phyloP scores from a whole-genome alignment of 2,888 invertebrate genomes.

The Bimastos eiseni region DNA sequence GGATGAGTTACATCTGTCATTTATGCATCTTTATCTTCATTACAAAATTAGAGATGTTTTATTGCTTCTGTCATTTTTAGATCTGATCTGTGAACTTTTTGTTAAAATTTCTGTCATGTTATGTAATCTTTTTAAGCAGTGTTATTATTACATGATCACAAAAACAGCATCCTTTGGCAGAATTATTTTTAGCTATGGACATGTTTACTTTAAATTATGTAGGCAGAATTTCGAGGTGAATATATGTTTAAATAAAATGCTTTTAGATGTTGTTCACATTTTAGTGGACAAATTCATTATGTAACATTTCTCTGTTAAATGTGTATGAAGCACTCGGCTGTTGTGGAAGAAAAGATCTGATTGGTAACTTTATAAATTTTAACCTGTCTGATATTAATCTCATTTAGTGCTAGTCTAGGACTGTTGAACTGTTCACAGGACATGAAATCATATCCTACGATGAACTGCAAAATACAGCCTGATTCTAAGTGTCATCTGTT shows the following conservation, averaged over 20 bases:
- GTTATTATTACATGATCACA: neutral
- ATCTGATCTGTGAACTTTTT: neutral
- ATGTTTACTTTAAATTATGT: neutral
- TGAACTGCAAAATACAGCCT: neutral
- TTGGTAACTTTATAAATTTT: neutral
- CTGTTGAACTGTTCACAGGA: too few relatives aligned
- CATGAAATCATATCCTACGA: neutral
- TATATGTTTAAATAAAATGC: neutral
- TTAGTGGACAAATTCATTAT: neutral
- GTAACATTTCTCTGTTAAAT: neutral
- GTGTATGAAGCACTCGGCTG: neutral
- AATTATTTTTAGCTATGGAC: neutral
- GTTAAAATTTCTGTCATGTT: neutral
- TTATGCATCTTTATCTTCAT: neutral
- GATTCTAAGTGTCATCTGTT: neutral
- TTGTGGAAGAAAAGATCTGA: slow-evolving; percentile 13
- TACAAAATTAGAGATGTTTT: neutral
- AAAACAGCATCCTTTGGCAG: neutral
- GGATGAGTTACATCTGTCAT: neutral
- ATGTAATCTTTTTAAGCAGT: neutral
- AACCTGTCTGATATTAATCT: neutral
- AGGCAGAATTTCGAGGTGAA: neutral
- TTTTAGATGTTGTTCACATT: neutral
- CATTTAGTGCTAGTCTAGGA: neutral
- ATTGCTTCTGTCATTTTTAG: neutral